Conservation (phyloP, 2,797 vertebrate genomes). For the Myiothlypis coronata region DNA sequence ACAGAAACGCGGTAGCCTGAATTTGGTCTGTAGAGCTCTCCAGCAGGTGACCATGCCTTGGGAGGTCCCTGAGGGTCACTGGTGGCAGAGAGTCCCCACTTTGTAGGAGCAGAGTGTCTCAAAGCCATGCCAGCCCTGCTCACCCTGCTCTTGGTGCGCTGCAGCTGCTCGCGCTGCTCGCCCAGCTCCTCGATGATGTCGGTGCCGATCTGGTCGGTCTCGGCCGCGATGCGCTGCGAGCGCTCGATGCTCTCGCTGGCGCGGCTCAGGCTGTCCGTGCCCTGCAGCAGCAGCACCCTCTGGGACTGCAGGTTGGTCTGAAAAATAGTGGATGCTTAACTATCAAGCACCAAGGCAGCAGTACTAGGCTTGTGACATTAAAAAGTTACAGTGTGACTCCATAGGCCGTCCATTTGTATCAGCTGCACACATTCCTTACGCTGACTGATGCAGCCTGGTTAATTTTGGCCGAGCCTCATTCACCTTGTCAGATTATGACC, state of each 20-base stretch:
- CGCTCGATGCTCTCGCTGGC: constrained; percentile 90
- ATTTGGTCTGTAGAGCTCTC: neutral
- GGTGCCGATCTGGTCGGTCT: constrained; percentile 89
- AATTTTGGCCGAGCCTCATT: neutral
- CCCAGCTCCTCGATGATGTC: constrained; percentile 96
- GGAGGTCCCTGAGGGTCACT: neutral
- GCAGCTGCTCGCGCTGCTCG: constrained; percentile 92
- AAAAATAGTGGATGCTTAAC: neutral
- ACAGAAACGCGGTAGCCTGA: neutral
- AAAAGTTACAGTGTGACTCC: neutral
- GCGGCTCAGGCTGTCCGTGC: constrained; percentile 86
- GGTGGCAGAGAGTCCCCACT: rapidly evolving
- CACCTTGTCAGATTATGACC: neutral
- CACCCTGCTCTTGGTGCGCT: constrained; percentile 87
- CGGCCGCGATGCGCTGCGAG: constrained; percentile 88
- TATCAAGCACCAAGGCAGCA: neutral
- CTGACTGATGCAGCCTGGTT: neutral
- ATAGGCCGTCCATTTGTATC: neutral
- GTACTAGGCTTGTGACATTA: neutral
- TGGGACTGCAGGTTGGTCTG: constrained; percentile 89
- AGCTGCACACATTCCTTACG: neutral
- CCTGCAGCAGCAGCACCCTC: constrained; percentile 89
- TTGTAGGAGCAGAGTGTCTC: rapidly evolving
- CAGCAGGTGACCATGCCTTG: rapidly evolving
- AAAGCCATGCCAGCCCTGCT: constrained; percentile 20